phyloP scores from a whole-genome alignment of 2,888 invertebrate species.

The Nephrotoma flavescens region DNA sequence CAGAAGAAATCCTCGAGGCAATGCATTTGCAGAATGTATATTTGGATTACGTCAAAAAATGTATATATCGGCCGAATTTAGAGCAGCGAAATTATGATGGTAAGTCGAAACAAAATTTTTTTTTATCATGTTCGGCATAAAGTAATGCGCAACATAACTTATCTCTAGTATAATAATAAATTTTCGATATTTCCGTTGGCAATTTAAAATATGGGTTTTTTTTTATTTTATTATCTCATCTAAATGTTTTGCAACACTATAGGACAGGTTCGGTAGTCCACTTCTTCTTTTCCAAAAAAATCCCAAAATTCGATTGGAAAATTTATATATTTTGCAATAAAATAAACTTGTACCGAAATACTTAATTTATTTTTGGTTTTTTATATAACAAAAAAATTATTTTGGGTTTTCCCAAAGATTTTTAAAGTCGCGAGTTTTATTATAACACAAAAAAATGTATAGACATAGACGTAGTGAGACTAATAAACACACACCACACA shows the following conservation, averaged over 20 bases:
- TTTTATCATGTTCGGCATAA: background rate
- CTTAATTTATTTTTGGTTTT: background rate
- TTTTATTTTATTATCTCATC: background rate
- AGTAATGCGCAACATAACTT: background rate
- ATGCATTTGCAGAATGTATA: background rate
- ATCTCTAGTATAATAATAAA: background rate
- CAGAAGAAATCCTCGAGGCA: conserved; percentile 31
- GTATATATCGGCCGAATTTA: conserved; percentile 38
- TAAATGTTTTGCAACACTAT: background rate
- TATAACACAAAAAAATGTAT: background rate
- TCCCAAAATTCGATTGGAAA: background rate
- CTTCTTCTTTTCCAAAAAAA: background rate
- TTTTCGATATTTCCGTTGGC: background rate
- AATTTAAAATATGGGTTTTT: background rate
- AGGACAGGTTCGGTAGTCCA: background rate
- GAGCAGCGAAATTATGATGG: conserved; percentile 77
- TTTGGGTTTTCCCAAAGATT: conserved; percentile 12
- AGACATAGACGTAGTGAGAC: background rate
- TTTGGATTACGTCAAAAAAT: background rate
- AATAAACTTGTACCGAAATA: background rate
- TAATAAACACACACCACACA: background rate
- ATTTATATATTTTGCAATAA: background rate
- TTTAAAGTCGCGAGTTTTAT: background rate
- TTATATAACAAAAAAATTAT: conserved; percentile 5
- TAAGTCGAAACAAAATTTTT: conserved; percentile 33